Base-by-base conservation (phyloP, 2,888 invertebrate species). In the Drosophila rubida region DNA sequence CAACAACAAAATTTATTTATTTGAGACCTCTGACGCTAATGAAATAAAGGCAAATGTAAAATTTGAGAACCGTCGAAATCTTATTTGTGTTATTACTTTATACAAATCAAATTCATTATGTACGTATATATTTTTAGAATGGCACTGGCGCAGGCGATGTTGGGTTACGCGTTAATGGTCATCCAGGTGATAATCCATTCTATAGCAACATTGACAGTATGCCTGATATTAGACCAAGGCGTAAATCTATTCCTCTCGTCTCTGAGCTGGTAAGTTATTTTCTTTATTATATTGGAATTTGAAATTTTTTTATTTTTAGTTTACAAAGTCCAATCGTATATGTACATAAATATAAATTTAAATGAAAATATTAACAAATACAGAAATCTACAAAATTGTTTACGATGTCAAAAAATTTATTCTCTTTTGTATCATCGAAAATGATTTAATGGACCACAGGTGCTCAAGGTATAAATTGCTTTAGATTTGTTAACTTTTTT, bases 191-290 rank as follows among this genome's bases (percentile, higher is more conserved):
- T 93, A 99, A 99, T 93, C 98, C 99, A 8, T 99, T 99, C 94
- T 99, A 99, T 94, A 98, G 98, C 93, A 98, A 98, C 93, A 99
- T 99, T 93, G 99, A 99, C 94, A 99, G 99, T 91, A 99, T 98
- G 97, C 99, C 99, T 51, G 99, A 99, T 92, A 99, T 99, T 92
- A 95, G 98, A 90, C 98, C 98, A 57, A 94, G 98, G 89, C 94
- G 98, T 91, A 99, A 99, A 93, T 98, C 98, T 54, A 98, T 99
- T 90, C 98, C 99, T 30, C 94, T 99, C 90, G 99, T 99, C 89
- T 99, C 99, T 69, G 99, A 99, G 93, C 95, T 99, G 96, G 99
- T 99, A 95, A 96, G 98, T 95, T 60, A 35, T 22, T 5, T 5
- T 16, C 25, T 6, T 37, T n/a, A n/a, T n/a, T n/a, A n/a, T n/a